Conservation (phyloP, 1,140 invertebrate genomes). For the Thalassaphorura encarpata region DNA sequence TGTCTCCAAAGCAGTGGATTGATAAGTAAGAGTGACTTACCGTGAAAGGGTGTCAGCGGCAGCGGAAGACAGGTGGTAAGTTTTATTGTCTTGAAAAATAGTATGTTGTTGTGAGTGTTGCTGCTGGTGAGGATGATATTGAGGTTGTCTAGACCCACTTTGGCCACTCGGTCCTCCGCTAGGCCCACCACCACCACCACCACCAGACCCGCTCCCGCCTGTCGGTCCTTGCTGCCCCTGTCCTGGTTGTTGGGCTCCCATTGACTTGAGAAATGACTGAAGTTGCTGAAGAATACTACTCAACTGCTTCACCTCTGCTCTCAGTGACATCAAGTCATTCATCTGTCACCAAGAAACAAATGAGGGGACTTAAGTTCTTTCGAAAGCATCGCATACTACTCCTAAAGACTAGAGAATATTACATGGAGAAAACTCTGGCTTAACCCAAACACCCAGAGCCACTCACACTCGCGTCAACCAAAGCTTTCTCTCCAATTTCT, state of each 20-base stretch:
- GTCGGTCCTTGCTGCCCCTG: constrained; percentile 1
- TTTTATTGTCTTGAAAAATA: constrained; percentile 27
- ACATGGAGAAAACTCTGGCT: too few species aligned
- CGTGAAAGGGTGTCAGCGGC: not conserved
- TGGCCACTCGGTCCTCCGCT: constrained; percentile 12
- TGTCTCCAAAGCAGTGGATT: too few species aligned
- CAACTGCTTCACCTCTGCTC: constrained; percentile 55
- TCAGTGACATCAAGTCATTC: constrained; percentile 52
- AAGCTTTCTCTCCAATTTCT: too few species aligned
- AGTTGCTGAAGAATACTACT: constrained; percentile 42
- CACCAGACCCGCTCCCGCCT: constrained; percentile 17
- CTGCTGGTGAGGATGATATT: not conserved
- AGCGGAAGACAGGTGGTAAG: constrained; percentile 8
- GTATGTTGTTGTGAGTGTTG: constrained; percentile 16
- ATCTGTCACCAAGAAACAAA: constrained; percentile 41
- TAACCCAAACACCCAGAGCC: too few species aligned
- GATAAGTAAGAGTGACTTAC: too few species aligned
- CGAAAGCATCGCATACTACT: too few species aligned
- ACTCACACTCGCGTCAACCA: too few species aligned
- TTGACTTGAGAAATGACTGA: constrained; percentile 31
- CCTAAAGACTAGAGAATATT: too few species aligned
- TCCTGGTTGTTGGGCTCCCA: constrained; percentile 4
- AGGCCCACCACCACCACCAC: constrained; percentile 13
- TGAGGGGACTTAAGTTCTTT: too few species aligned
- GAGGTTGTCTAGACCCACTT: constrained; percentile 5